These are phyloP conservation scores for Phylloscopus trochiloides DNA, from an alignment of 2,113 vertebrate genomes.

Conservation along the genomic window DNA sequence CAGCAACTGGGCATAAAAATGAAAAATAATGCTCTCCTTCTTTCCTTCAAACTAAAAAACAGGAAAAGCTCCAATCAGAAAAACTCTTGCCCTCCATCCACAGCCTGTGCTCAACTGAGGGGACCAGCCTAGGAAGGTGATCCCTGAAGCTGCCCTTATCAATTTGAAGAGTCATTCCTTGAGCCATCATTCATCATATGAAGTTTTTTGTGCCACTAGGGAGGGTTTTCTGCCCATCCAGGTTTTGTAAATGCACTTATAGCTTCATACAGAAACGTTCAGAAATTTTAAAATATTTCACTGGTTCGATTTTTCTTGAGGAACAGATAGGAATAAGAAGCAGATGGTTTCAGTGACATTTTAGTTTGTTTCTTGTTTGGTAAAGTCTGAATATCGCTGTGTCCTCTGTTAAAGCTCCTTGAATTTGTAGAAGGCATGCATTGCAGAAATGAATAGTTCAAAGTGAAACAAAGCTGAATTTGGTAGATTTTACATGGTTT, in stretches of 20 bases:
- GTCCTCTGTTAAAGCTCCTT: neutral
- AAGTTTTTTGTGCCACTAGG: neutral
- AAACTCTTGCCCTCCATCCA: neutral
- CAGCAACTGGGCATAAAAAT: rapidly evolving
- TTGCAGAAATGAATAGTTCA: neutral
- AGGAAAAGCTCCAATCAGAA: neutral
- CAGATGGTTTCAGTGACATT: neutral
- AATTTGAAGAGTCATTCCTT: neutral
- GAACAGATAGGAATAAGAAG: neutral
- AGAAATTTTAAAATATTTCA: neutral
- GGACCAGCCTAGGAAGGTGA: neutral
- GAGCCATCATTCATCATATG: rapidly evolving
- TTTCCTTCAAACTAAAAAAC: neutral
- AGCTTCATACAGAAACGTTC: neutral
- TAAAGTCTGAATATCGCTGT: neutral
- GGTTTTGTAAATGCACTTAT: neutral
- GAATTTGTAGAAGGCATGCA: neutral
- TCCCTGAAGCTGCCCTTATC: neutral
- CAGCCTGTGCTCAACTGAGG: neutral
- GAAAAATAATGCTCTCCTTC: neutral
- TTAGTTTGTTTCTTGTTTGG: neutral
- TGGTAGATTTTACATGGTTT: neutral
- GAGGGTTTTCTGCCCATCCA: neutral
- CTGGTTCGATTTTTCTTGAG: neutral
- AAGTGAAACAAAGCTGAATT: neutral